Evolutionary conservation across 2,888 invertebrate genomes (phyloP).

Genomic region (Homarus gammarus): DNA sequence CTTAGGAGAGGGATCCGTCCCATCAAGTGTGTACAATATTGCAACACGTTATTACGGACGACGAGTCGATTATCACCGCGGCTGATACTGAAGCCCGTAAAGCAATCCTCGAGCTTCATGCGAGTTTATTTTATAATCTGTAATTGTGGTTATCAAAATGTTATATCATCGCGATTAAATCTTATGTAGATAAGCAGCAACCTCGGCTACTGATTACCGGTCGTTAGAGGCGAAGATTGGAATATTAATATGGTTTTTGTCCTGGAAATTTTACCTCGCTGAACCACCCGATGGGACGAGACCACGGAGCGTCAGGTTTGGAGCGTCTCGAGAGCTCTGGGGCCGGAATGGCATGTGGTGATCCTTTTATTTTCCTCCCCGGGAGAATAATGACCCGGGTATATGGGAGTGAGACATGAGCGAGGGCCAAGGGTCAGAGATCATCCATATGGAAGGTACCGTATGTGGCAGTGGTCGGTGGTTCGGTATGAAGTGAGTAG

Average conservation of each 20-base stretch:
- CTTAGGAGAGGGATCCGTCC: constrained; percentile 20
- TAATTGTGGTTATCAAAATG: constrained; percentile 61
- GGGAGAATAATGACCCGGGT: background rate
- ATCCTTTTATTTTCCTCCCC: background rate
- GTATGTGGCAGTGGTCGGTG: background rate
- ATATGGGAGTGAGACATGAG: background rate
- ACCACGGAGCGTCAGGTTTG: background rate
- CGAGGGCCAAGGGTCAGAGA: too few relatives aligned
- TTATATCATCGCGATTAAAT: constrained; percentile 53
- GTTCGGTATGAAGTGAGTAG: too few relatives aligned
- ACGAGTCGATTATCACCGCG: constrained; percentile 25
- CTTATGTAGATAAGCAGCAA: constrained; percentile 52
- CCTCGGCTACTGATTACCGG: constrained; percentile 57
- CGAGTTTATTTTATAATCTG: constrained; percentile 44
- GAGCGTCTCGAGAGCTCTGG: background rate
- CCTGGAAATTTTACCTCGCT: background rate
- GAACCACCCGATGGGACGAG: background rate
- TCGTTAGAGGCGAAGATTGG: background rate
- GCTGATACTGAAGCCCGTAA: constrained; percentile 11
- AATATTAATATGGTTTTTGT: constrained; percentile 29
- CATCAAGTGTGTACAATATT: constrained; percentile 47
- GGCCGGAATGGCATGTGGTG: background rate
- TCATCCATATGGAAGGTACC: too few relatives aligned
- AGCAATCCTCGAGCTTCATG: constrained; percentile 11
- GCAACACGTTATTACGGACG: constrained; percentile 36